Percentiles rank a stretch among this genome's conserved stretches.
These are phyloP conservation scores for Gobionotothen gibberifrons DNA, from an alignment of 2,797 vertebrate species.

Conservation along the genomic window DNA sequence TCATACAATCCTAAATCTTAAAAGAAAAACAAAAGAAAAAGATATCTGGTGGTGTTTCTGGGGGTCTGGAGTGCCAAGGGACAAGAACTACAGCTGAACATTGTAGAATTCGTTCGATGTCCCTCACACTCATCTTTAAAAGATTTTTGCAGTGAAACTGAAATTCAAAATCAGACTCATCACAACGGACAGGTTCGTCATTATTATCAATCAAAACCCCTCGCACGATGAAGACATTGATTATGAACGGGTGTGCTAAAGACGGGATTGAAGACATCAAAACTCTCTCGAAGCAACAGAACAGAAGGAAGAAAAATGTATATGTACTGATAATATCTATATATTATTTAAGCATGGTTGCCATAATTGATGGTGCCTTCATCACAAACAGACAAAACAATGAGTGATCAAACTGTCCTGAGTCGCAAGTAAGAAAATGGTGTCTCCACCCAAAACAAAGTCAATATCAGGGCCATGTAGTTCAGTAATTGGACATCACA, in stretches of 20 bases:
- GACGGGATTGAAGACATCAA: constrained; percentile 54
- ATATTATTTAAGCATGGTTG: constrained; percentile 57
- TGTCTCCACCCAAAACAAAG: constrained; percentile 28
- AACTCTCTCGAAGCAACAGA: constrained; percentile 50
- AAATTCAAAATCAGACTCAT: constrained; percentile 52
- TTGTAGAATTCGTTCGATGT: constrained; percentile 53
- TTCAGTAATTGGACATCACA: constrained; percentile 42
- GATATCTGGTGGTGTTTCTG: constrained; percentile 83
- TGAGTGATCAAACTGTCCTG: constrained; percentile 33
- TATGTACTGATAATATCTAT: constrained; percentile 53
- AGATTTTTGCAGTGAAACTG: constrained; percentile 51
- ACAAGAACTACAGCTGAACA: constrained; percentile 68
- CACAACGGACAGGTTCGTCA: constrained; percentile 46
- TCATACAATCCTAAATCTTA: constrained; percentile 87
- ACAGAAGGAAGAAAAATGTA: constrained; percentile 38
- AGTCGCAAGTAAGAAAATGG: constrained; percentile 31
- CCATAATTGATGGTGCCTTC: constrained; percentile 71
- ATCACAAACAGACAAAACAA: constrained; percentile 44
- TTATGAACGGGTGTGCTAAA: constrained; percentile 60
- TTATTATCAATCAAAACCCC: constrained; percentile 57
- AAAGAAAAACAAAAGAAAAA: constrained; percentile 75
- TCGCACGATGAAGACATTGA: constrained; percentile 53
- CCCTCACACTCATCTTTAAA: constrained; percentile 55
- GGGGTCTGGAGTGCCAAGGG: constrained; percentile 80
- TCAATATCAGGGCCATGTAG: constrained; percentile 34